Percentiles rank a stretch among this genome's conserved stretches.
phyloP scores from a whole-genome alignment of 2,888 invertebrate genomes.

The Polietes domitor region DNA sequence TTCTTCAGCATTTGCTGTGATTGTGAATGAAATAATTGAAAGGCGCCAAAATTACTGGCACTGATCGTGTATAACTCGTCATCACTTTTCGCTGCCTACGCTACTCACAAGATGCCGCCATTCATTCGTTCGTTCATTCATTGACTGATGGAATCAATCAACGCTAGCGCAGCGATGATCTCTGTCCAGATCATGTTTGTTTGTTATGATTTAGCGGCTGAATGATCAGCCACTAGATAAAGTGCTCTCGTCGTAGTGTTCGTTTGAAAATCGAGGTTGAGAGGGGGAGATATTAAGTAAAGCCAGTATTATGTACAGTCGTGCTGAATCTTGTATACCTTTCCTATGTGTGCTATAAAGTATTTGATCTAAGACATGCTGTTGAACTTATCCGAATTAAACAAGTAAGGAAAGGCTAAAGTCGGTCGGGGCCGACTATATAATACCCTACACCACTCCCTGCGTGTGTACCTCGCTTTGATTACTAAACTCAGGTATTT shows the following conservation, averaged over 20 bases:
- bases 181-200: constrained; percentile 1
- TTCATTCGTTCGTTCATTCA: background rate
- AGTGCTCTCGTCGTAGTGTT: background rate
- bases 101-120: background rate
- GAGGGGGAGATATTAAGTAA: no score
- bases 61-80: constrained; percentile 23
- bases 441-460: no score
- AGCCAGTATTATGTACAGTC: no score
- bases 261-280: no score
- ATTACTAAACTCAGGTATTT: no score
- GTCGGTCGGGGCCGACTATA: no score
- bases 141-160: background rate
- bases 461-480: no score
- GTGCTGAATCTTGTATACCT: no score
- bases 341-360: no score
- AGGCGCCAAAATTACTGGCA: constrained; percentile 54
- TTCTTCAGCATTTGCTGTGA: background rate
- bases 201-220: background rate
- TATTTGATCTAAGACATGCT: no score
- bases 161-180: background rate
- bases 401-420: no score
- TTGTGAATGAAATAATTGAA: constrained; percentile 21
- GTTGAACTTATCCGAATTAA: no score
- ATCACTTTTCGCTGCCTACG: background rate
- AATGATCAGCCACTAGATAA: background rate